Percentiles rank a stretch among this genome's conserved stretches.
Conservation (phyloP, 1,140 invertebrate species). For the Anoplolepis gracilipes region DNA sequence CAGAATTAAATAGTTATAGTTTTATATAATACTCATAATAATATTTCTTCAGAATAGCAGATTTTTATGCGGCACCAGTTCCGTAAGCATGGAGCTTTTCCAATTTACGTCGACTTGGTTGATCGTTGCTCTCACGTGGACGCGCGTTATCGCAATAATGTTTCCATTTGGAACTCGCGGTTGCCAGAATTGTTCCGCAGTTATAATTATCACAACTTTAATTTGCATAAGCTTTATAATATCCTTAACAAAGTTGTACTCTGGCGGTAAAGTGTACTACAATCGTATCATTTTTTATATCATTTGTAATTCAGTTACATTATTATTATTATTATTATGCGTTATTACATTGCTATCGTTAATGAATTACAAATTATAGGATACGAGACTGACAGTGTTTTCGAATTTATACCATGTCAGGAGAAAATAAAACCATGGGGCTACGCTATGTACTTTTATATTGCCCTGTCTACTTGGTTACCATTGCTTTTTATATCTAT, state of each 20-base stretch:
- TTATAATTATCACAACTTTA: constrained; percentile 69
- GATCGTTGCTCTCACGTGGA: constrained; percentile 78
- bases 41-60: constrained; percentile 72
- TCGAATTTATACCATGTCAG: constrained; percentile 79
- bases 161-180: constrained; percentile 74
- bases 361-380: constrained; percentile 68
- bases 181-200: constrained; percentile 69
- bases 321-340: background rate
- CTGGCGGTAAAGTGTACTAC: constrained; percentile 71
- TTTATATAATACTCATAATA: background rate
- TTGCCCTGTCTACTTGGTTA: constrained; percentile 82
- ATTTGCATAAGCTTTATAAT: constrained; percentile 74
- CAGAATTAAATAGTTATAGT: background rate
- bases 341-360: background rate
- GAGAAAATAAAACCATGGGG: constrained; percentile 78
- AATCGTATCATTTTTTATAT: background rate
- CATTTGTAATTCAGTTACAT: background rate
- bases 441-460: constrained; percentile 79
- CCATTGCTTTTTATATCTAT: constrained; percentile 80
- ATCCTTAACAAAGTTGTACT: constrained; percentile 77
- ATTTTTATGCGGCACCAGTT: constrained; percentile 75
- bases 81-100: constrained; percentile 77
- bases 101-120: constrained; percentile 79
- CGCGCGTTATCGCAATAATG: constrained; percentile 74
- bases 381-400: constrained; percentile 82